phyloP scores from a whole-genome alignment of 30 jellyfish, hydroid and myxozoan species.

The Aurelia aurita region DNA sequence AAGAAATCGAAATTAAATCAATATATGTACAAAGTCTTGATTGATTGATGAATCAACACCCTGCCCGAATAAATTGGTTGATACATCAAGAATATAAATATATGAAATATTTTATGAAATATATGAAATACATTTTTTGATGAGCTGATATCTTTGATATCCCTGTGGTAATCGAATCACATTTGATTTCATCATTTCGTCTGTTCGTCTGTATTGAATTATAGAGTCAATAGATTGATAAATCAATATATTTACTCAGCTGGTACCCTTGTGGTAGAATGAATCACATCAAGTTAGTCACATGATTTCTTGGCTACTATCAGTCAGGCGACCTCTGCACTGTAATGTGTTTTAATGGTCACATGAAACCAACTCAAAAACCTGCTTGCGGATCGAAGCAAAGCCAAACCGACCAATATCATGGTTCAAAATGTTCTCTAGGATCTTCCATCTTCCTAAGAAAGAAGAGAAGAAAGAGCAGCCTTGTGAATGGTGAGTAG shows the following conservation, averaged over 20 bases:
- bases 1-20: no score
- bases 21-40: no score
- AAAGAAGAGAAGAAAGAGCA: constrained; percentile 69
- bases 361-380: constrained; percentile 25
- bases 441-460: constrained; percentile 57
- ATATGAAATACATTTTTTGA: no score
- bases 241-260: constrained; percentile 4
- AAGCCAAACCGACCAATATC: not conserved
- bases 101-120: no score
- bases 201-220: no score
- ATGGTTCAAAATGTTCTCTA: constrained; percentile 68
- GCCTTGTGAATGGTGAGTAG: constrained; percentile 71
- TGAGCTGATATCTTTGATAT: no score
- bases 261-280: constrained; percentile 49
- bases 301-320: constrained; percentile 46
- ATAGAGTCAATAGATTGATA: no score
- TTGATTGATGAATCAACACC: no score
- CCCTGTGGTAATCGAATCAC: no score
- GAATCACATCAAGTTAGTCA: constrained; percentile 53
- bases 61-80: no score
- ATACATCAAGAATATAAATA: no score
- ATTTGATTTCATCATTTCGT: no score
- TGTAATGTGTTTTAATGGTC: constrained; percentile 23
- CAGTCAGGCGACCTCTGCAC: constrained; percentile 23
- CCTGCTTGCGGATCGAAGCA: constrained; percentile 15